Base-by-base conservation (phyloP, 2,888 invertebrate genomes). In the Polylopha cassiicola region DNA sequence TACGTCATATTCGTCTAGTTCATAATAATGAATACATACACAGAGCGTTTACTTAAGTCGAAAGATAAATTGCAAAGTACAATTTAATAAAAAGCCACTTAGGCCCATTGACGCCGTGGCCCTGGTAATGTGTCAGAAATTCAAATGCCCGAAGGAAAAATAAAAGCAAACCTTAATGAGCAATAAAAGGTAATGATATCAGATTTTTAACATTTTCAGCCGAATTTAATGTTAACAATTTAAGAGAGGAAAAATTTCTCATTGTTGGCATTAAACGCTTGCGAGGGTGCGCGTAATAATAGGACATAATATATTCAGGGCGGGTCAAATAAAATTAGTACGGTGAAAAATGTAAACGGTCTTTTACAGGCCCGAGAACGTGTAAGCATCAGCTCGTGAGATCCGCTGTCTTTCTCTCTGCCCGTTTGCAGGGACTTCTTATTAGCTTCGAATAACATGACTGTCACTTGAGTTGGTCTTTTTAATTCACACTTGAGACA, bases 261-360 rank as follows among this genome's bases (percentile, higher is more conserved):
- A 78, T 79, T 80, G 77, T 78, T 74, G 65, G 73, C 75, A 70
- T 78, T 77, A 79, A 79, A 72, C 68, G 76, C 64, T 64, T 58
- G 65, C 51, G 61, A 74, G 80, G 75, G 74, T 46, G 70, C 56
- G 65, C 57, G 76, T 73, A 76, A 80, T 85, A 82, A 84, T 81
- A 78, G 77, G 74, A 66, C 69, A 81, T 84, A 84, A 84, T 85
- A 84, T 82, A 84, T 85, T 84, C 84, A 80, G 73, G 76, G 65
- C 62, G 76, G 82, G 82, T 80, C 79, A 84, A 84, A 84, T 84
- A 81, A 84, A 85, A 85, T 85, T 84, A 85, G 85, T 76, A 80
- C 81, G 79, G 73, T 80, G 78, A 84, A 84, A 84, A 84, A 85
- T 85, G 80, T 84, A 78, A 84, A 81, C 80, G 84, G 68, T 65